phyloP scores from a whole-genome alignment of 2,113 vertebrate genomes.

The Aegypius monachus region DNA sequence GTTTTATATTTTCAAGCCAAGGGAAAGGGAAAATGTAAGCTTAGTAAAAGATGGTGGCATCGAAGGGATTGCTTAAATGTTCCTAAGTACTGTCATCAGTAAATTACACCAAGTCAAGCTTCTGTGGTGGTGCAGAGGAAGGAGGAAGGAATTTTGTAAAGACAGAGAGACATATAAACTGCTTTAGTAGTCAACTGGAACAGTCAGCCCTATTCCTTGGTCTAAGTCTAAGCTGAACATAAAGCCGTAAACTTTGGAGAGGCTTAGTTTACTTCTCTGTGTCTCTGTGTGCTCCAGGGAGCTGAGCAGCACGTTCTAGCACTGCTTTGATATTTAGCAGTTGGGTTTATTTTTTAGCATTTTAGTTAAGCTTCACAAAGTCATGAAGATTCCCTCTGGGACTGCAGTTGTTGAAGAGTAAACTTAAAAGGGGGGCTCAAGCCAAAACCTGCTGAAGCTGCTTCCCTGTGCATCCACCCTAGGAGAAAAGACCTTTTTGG shows the following conservation, averaged over 20 bases:
- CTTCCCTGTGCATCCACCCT: neutral
- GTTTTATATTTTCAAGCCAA: slow-evolving; percentile 4
- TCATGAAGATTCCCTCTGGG: neutral
- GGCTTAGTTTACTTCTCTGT: neutral
- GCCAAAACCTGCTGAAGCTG: neutral
- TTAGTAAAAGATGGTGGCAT: neutral
- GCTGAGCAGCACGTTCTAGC: neutral
- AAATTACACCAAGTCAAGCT: neutral
- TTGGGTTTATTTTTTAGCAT: neutral
- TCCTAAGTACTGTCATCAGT: neutral
- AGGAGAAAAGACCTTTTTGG: neutral
- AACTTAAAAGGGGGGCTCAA: neutral
- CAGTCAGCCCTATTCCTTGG: neutral
- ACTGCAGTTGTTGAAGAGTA: neutral
- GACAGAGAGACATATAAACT: neutral
- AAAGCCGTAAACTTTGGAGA: neutral
- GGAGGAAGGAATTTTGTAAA: neutral
- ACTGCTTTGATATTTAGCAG: neutral
- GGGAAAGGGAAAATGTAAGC: neutral
- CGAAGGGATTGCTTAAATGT: neutral
- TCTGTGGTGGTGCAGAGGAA: neutral
- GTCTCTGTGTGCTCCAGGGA: neutral
- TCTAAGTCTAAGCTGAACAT: neutral
- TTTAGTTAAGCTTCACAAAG: neutral
- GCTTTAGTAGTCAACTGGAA: neutral